Conservation (phyloP, 2,113 vertebrate species). For the Azemiops feae region DNA sequence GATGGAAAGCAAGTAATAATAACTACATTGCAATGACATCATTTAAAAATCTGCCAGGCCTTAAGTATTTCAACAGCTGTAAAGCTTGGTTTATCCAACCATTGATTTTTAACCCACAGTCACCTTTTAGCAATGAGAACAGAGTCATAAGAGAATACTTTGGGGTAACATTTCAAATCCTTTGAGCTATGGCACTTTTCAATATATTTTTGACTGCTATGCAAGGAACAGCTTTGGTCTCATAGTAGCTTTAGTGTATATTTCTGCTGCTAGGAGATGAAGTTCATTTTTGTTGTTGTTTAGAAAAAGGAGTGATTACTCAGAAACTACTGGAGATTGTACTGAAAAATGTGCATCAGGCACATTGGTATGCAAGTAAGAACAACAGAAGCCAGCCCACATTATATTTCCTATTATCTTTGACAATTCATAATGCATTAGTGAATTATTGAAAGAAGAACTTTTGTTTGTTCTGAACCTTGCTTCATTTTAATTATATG, state of each 20-base stretch:
- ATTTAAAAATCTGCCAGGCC: slow-evolving; percentile 43
- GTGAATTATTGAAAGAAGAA: not conserved
- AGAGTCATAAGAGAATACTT: slow-evolving; percentile 37
- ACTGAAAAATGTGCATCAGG: not conserved
- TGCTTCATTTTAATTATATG: not conserved
- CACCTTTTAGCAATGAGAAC: slow-evolving; percentile 26
- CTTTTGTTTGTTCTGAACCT: not conserved
- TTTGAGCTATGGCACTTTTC: slow-evolving; percentile 31
- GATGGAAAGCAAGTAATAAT: slow-evolving; percentile 53
- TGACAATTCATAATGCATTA: not conserved
- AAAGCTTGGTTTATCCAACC: slow-evolving; percentile 46
- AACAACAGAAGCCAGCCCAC: rapidly evolving
- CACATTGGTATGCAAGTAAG: not conserved
- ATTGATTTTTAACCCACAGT: slow-evolving; percentile 44
- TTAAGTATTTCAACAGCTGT: slow-evolving; percentile 58
- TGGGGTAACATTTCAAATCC: slow-evolving; percentile 38
- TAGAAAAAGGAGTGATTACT: not conserved
- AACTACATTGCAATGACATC: slow-evolving; percentile 46
- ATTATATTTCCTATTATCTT: slow-evolving; percentile 9
- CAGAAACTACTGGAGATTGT: not conserved
- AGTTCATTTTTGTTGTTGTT: slow-evolving; percentile 17
- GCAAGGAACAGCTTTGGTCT: slow-evolving; percentile 7
- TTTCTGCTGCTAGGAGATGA: slow-evolving; percentile 9
- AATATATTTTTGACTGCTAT: not conserved
- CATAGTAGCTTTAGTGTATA: not conserved